Conservation (phyloP, 2,888 invertebrate genomes). For the Cryptocheilus praepositus region DNA sequence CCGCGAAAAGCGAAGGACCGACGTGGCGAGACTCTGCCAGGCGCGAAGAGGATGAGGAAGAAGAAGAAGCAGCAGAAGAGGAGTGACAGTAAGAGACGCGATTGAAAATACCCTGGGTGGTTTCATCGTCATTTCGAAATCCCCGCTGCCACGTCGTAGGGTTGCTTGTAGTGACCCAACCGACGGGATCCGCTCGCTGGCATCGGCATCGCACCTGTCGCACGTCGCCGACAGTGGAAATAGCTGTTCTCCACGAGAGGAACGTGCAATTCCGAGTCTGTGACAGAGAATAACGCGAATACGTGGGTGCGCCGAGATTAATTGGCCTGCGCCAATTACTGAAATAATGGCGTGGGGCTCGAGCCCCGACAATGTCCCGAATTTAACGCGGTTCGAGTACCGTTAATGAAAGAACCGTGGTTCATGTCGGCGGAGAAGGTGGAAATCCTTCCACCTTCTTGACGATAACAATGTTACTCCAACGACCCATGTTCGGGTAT, state of each 20-base stretch:
- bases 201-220: slow-evolving; percentile 59
- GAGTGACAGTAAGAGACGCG: slow-evolving; percentile 38
- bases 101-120: slow-evolving; percentile 63
- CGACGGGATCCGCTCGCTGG: slow-evolving; percentile 30
- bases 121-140: slow-evolving; percentile 60
- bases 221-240: slow-evolving; percentile 56
- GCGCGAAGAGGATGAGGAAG: neutral
- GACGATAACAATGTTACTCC: too few relatives aligned
- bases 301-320: slow-evolving; percentile 43
- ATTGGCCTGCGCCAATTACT: slow-evolving; percentile 42
- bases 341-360: slow-evolving; percentile 38
- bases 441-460: too few relatives aligned
- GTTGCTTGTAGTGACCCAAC: slow-evolving; percentile 6
- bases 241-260: slow-evolving; percentile 47
- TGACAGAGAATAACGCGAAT: slow-evolving; percentile 40
- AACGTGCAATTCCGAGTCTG: slow-evolving; percentile 25
- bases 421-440: neutral
- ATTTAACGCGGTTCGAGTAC: neutral
- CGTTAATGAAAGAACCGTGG: neutral
- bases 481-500: too few relatives aligned
- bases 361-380: slow-evolving; percentile 1
- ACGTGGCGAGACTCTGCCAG: neutral
- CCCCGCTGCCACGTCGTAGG: slow-evolving; percentile 20
- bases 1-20: slow-evolving; percentile 35
- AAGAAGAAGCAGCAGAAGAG: slow-evolving; percentile 15